These are phyloP conservation scores for Saccostrea glomerata DNA, from an alignment of 1,140 invertebrate genomes.

Conservation along the genomic window DNA sequence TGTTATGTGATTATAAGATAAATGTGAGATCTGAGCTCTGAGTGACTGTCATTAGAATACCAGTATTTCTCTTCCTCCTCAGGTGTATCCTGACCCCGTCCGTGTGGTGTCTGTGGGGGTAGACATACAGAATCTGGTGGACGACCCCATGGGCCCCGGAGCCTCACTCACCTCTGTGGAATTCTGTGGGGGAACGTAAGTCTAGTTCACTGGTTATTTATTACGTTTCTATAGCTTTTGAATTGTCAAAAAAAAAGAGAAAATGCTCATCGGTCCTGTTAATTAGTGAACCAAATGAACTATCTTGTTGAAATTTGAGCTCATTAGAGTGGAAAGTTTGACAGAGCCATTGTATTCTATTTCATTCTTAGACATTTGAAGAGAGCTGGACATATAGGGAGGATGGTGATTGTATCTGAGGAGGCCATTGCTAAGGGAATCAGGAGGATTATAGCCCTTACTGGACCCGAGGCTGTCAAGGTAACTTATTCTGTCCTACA, in stretches of 20 bases:
- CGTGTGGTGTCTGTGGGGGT: constrained; percentile 96
- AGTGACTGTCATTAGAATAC: neutral
- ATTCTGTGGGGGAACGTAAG: constrained; percentile 98
- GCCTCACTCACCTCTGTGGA: constrained; percentile 96
- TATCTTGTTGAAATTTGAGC: neutral
- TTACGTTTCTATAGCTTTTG: neutral
- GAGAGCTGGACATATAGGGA: constrained; percentile 91
- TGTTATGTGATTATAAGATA: too few species aligned
- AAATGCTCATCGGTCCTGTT: neutral
- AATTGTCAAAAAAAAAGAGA: neutral
- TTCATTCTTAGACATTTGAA: constrained; percentile 87
- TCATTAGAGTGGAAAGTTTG: too few species aligned
- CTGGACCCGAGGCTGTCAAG: constrained; percentile 93
- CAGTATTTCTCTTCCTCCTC: constrained; percentile 80
- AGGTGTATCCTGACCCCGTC: constrained; percentile 96
- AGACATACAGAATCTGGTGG: constrained; percentile 92
- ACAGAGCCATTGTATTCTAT: neutral
- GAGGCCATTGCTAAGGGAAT: constrained; percentile 99
- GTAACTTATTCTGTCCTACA: constrained; percentile 23
- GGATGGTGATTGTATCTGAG: constrained; percentile 97
- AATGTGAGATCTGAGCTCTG: too few species aligned
- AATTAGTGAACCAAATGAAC: neutral
- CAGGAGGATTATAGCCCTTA: constrained; percentile 96
- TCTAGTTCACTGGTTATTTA: constrained; percentile 22
- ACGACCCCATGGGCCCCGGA: constrained; percentile 88